These are phyloP conservation scores for Colletes gigas DNA, from an alignment of 1,140 invertebrate genomes.

Conservation along the genomic window DNA sequence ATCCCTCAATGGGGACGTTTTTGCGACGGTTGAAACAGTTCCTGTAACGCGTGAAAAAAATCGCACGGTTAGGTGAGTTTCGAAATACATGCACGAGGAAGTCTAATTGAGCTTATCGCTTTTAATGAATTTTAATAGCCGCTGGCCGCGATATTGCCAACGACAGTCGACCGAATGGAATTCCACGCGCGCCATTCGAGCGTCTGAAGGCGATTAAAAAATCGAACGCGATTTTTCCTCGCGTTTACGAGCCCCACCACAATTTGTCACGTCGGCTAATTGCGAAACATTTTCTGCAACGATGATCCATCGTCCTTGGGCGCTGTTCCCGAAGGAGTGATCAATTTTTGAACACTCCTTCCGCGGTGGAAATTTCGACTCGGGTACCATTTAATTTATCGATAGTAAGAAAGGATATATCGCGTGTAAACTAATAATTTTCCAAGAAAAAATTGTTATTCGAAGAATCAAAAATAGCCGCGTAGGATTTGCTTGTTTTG, in stretches of 20 bases:
- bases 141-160: conserved; percentile 17
- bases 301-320: background rate
- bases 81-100: conserved; percentile 22
- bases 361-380: background rate
- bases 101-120: conserved; percentile 41
- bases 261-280: background rate
- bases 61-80: conserved; percentile 3
- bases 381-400: too few species aligned
- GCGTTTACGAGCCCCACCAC: background rate
- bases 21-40: background rate
- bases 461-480: too few species aligned
- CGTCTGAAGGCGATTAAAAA: conserved; percentile 6
- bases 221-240: background rate
- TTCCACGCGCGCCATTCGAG: conserved; percentile 7
- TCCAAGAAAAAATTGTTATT: too few species aligned
- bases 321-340: background rate
- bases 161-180: background rate
- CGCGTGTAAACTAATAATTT: too few species aligned
- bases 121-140: conserved; percentile 44
- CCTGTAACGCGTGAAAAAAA: conserved; percentile 27
- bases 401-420: too few species aligned
- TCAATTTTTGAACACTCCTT: background rate
- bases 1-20: background rate
- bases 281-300: background rate
- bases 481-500: too few species aligned